Base-by-base conservation (phyloP, 2,797 vertebrate species). In the Epinephelus awoara region DNA sequence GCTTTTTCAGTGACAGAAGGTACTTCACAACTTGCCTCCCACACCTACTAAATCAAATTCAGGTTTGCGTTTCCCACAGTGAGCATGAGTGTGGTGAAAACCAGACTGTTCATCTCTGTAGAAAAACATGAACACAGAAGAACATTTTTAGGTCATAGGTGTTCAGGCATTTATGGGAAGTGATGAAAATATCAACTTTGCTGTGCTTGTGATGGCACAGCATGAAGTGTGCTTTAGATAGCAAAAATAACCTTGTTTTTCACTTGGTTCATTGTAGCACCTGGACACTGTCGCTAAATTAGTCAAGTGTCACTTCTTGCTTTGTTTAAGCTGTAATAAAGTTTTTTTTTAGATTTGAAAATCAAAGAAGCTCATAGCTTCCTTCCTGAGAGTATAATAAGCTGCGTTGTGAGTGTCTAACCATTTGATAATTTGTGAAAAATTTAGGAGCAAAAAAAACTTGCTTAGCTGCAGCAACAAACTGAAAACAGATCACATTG, bases 31-130 rank as follows among this genome's bases (percentile, higher is more conserved):
- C 27, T 14, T 2, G 23, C 42, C 68, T 27, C 58, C 64, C 38
- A 57, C 68, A 27, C 51, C 34, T 3, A 5, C 25, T 2, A 42
- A 14, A 65, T 50, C 70, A 55, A 62, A 56, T 63, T 64, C 72
- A 14, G 54, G 42, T 75, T 57, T 2, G 11, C 17, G 44, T 40
- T 65, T 55, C 18, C 47, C 27, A 67, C 52, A 2, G 7, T 14
- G 42, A 72, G 18, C 21, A n/a, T 38, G 34, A 27, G 27, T 11
- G 12, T 51, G 34, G 74, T 66, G 19, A 52, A 52, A 58, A 25
- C 57, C 14, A 9, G 6, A 3, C n/a, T 23, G 29, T 34, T 46
- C 14, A 18, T 46, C 29, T 49, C 27, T 13, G 21, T 1, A 34
- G 4, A n/a, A 42, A 49, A 55, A 55, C 40, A 55, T 2, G 1